Evolutionary conservation across 2,888 invertebrate genomes (phyloP).

Genomic region (Campoletis raptor): DNA sequence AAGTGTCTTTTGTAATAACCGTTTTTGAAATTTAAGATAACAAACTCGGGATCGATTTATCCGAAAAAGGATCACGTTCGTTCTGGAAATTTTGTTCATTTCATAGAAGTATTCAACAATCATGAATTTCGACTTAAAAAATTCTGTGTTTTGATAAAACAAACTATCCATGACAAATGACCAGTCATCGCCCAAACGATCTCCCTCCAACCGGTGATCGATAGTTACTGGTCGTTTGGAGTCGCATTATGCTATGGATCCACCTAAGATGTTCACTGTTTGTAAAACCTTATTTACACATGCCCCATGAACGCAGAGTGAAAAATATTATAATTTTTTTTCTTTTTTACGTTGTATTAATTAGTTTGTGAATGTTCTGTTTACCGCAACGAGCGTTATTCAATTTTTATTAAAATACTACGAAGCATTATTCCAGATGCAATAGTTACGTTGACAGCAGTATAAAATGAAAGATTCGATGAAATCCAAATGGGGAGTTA

Average conservation of each 20-base stretch:
- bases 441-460: neutral
- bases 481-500: neutral
- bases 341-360: neutral
- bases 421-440: neutral
- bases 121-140: neutral
- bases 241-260: too few species aligned
- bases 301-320: neutral
- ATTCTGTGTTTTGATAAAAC: too few species aligned
- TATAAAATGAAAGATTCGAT: constrained; percentile 3
- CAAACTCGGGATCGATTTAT: neutral
- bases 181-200: neutral
- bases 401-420: neutral
- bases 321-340: neutral
- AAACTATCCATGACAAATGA: too few species aligned
- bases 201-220: neutral
- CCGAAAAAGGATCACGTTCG: neutral
- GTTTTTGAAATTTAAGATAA: neutral
- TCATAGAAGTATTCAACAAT: neutral
- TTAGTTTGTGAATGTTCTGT: neutral
- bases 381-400: neutral
- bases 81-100: neutral
- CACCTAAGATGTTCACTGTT: too few species aligned
- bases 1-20: neutral
- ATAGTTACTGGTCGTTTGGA: neutral
- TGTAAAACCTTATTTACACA: neutral